A percentile compares a stretch with the other conserved stretches of the same genome.
Conservation (phyloP, 2,113 vertebrate genomes). For the Tychaedon coryphoeus region DNA sequence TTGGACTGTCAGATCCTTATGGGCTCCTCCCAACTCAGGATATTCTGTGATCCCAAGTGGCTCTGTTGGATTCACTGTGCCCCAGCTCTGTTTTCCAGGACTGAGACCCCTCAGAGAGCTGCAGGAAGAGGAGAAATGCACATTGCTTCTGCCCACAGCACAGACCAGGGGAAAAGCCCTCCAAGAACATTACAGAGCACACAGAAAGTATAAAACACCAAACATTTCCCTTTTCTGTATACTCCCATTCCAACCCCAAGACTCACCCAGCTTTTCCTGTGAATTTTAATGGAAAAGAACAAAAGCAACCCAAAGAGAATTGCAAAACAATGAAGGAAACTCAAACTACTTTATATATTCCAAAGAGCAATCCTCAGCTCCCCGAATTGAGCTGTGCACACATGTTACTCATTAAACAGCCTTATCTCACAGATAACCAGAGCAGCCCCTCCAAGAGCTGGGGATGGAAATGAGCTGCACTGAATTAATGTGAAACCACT, state of each 20-base stretch:
- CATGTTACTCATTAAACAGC: neutral
- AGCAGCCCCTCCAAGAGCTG: neutral
- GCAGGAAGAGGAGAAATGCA: neutral
- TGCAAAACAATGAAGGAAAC: neutral
- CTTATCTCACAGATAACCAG: neutral
- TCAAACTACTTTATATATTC: neutral
- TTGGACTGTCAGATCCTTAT: accelerated
- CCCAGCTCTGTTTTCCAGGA: neutral
- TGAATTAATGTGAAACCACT: neutral
- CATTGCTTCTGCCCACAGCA: neutral
- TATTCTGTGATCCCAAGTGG: too few species aligned
- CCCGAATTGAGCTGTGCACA: neutral
- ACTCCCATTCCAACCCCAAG: neutral
- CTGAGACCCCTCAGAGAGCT: neutral
- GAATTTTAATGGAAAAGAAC: neutral
- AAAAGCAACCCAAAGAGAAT: neutral
- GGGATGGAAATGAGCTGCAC: neutral
- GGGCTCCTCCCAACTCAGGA: neutral
- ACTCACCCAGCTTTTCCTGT: neutral
- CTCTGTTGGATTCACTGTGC: neutral
- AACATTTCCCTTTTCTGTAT: neutral
- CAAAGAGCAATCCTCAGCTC: neutral
- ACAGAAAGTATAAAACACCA: neutral
- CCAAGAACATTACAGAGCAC: neutral
- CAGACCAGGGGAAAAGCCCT: neutral